These are phyloP conservation scores for Cherax destructor DNA, from an alignment of 1,140 invertebrate species.

Conservation along the genomic window DNA sequence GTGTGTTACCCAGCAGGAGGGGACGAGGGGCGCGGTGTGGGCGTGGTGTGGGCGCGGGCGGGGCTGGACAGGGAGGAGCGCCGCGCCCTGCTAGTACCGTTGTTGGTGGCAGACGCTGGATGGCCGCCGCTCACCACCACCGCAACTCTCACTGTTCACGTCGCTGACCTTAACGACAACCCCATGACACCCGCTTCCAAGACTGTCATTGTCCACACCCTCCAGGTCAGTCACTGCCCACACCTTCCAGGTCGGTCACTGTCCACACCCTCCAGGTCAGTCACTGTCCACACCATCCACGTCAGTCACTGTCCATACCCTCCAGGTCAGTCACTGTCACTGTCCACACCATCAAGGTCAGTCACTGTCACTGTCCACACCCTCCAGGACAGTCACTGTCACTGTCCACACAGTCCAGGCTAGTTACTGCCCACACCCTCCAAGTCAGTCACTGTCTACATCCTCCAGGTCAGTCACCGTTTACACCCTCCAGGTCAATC, in stretches of 20 bases:
- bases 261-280: background rate
- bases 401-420: conserved; percentile 1
- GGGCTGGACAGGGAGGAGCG: conserved; percentile 45
- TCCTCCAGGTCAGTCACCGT: background rate
- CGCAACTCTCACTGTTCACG: conserved; percentile 39
- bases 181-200: conserved; percentile 41
- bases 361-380: background rate
- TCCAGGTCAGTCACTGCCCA: conserved; percentile 29
- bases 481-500: background rate
- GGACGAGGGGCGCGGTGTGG: conserved; percentile 47
- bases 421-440: background rate
- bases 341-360: background rate
- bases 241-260: background rate
- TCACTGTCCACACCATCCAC: background rate
- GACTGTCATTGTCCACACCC: conserved; percentile 37
- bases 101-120: conserved; percentile 38
- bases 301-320: conserved; percentile 10
- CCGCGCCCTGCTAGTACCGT: conserved; percentile 38
- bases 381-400: background rate
- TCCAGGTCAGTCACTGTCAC: conserved; percentile 6
- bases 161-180: conserved; percentile 43
- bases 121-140: conserved; percentile 36
- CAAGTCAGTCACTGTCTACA: background rate
- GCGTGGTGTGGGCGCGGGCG: conserved; percentile 34
- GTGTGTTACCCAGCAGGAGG: conserved; percentile 7